Evolutionary conservation across 2,113 vertebrate species (phyloP).

Genomic region (Brachyhypopomus gauderio): DNA sequence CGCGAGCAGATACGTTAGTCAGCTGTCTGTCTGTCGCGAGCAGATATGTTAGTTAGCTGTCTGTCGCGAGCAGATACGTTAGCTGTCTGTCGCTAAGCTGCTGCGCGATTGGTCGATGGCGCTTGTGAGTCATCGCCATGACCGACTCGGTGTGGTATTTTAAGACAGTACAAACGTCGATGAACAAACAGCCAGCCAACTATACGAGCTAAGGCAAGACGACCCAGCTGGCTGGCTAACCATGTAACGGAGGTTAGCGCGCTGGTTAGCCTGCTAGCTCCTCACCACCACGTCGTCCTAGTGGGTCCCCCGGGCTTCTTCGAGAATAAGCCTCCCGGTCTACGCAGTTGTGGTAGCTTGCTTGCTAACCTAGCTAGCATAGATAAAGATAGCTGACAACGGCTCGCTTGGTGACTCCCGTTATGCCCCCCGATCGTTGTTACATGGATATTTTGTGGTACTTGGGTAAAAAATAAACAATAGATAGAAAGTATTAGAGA

Average conservation of each 20-base stretch:
- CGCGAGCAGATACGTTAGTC: not conserved
- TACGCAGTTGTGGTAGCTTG: not conserved
- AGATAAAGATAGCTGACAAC: not conserved
- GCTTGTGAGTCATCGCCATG: not conserved
- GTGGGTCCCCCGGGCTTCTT: not conserved
- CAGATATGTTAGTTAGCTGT: not conserved
- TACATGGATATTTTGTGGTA: not conserved
- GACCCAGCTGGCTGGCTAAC: not conserved
- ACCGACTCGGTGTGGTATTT: not conserved
- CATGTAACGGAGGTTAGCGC: no score
- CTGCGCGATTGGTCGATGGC: not conserved
- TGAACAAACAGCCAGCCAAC: no score
- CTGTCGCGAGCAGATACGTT: not conserved
- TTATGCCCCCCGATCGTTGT: no score
- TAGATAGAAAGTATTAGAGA: not conserved
- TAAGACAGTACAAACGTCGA: not conserved
- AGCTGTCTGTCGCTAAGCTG: slow-evolving; percentile 1
- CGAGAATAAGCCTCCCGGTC: slow-evolving; percentile 12
- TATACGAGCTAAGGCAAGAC: not conserved
- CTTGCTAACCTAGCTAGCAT: not conserved
- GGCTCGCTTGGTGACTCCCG: not conserved
- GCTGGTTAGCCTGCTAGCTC: not conserved
- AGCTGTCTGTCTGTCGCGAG: not conserved
- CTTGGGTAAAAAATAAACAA: not conserved
- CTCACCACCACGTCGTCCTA: not conserved